A percentile compares a stretch with the other conserved stretches of the same genome.
Evolutionary conservation across 2,797 vertebrate species (phyloP).

Genomic region (Melanotaenia pygmaea): DNA sequence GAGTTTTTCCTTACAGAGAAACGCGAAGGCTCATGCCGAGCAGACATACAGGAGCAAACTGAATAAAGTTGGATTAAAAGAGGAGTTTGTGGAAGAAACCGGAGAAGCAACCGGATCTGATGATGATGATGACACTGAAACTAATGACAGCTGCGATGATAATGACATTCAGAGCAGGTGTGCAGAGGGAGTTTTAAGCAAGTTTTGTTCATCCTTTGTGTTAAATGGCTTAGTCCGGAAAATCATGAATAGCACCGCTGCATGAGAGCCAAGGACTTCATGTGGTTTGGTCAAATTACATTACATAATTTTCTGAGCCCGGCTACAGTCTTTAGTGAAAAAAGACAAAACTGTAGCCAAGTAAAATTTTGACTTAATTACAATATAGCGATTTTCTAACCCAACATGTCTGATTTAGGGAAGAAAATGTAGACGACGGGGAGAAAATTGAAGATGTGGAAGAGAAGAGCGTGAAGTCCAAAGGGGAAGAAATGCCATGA

Average conservation of each 20-base stretch:
- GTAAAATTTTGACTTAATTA: conserved; percentile 77
- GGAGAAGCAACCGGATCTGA: conserved; percentile 68
- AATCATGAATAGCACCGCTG: conserved; percentile 71
- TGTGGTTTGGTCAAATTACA: conserved; percentile 73
- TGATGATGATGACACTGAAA: conserved; percentile 48
- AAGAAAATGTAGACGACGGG: conserved; percentile 76
- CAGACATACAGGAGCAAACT: conserved; percentile 85
- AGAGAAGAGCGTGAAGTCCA: conserved; percentile 78
- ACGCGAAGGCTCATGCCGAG: conserved; percentile 86
- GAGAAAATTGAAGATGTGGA: conserved; percentile 81
- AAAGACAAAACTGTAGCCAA: conserved; percentile 69
- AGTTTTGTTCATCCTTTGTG: conserved; percentile 54
- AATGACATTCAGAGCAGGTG: conserved; percentile 76
- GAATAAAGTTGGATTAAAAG: conserved; percentile 85
- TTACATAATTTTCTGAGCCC: conserved; percentile 77
- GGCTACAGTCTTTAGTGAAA: conserved; percentile 61
- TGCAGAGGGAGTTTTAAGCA: conserved; percentile 48
- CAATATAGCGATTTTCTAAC: conserved; percentile 75
- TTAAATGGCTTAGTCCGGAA: conserved; percentile 65
- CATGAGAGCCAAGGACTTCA: conserved; percentile 69
- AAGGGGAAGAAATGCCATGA: conserved; percentile 76
- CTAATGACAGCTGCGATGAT: conserved; percentile 53
- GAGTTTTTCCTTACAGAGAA: conserved; percentile 72
- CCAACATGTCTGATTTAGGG: conserved; percentile 80
- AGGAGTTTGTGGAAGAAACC: conserved; percentile 89